Evolutionary conservation across 2,888 invertebrate genomes (phyloP).

Genomic region (Diabrotica balteata): DNA sequence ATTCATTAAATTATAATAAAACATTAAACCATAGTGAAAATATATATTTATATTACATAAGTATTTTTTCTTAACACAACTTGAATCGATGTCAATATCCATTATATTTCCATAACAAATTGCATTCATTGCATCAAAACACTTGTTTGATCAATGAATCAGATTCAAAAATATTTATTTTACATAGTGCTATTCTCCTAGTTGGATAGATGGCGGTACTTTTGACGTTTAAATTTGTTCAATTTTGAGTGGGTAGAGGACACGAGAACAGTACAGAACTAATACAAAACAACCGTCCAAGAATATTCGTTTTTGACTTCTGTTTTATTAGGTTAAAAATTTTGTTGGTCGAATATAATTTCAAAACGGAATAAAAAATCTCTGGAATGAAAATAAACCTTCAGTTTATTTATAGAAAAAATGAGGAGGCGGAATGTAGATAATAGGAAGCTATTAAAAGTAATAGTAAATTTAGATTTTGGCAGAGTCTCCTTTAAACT

Average conservation of each 20-base stretch:
- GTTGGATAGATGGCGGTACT: not conserved
- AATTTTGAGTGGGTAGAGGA: not conserved
- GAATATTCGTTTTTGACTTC: not conserved
- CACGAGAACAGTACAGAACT: too few relatives aligned
- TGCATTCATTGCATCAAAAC: not conserved
- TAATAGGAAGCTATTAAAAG: too few relatives aligned
- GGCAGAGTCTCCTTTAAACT: constrained; percentile 8
- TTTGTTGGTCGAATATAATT: not conserved
- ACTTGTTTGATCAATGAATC: constrained; percentile 11
- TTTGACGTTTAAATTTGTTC: not conserved
- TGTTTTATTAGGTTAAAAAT: not conserved
- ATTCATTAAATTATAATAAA: too few relatives aligned
- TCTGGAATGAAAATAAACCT: constrained; percentile 8
- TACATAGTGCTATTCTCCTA: not conserved
- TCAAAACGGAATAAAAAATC: not conserved
- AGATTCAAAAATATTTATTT: not conserved
- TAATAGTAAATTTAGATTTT: constrained; percentile 22
- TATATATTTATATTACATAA: too few relatives aligned
- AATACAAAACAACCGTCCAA: too few relatives aligned
- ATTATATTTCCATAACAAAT: not conserved
- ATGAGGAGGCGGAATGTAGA: constrained; percentile 15
- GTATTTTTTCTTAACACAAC: too few relatives aligned
- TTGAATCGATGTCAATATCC: too few relatives aligned
- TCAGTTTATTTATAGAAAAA: constrained; percentile 24
- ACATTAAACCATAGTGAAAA: too few relatives aligned